Base-by-base conservation (phyloP, 2,113 vertebrate species). In the Ophthalmolycus amberensis region DNA sequence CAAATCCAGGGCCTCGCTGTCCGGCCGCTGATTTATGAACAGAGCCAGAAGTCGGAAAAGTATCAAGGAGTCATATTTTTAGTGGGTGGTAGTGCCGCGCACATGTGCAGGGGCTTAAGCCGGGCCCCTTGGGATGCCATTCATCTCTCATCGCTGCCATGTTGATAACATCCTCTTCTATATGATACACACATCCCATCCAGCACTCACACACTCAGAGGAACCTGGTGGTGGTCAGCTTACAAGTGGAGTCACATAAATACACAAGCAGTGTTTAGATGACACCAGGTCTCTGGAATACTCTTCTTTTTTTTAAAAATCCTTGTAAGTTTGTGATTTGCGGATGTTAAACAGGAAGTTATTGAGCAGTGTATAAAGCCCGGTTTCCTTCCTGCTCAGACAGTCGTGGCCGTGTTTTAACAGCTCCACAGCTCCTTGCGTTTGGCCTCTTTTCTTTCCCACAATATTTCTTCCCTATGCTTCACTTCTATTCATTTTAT, bases 81-180 rank as follows among this genome's bases (percentile, higher is more conserved):
- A 87, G 82, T 72, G 84, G 88, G 79, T 84, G 80, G 87, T 73
- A 84, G 85, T 70, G 75, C 84, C 64, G 73, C 65, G 79, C 91
- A 94, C 94, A 95, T 91, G 91, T 95, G 93, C 89, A 69, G 90
- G 83, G 90, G 85, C 91, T 93, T 84, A 77, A 44, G 83, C 22
- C 62, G 34, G 68, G 80, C 92, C 84, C 79, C 14, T 32, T 3
- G 91, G 93, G 93, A 92, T 68, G 44, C 91, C 86, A 92, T 94
- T 92, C 94, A 90, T 95, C 93, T 90, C 92, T 93, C 94, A 94
- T 94, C 92, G 79, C 91, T 75, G 83, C 90, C 90, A 86, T 88
- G 93, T 91, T 93, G 94, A 94, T 95, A 95, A 95, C 94, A 95
- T 94, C 94, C 94, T 93, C 91, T 86, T 90, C 86, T 73, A 63